A percentile compares a stretch with the other conserved stretches of the same genome.
Evolutionary conservation across 2,797 vertebrate species (phyloP).

Genomic region (Sternotherus odoratus): DNA sequence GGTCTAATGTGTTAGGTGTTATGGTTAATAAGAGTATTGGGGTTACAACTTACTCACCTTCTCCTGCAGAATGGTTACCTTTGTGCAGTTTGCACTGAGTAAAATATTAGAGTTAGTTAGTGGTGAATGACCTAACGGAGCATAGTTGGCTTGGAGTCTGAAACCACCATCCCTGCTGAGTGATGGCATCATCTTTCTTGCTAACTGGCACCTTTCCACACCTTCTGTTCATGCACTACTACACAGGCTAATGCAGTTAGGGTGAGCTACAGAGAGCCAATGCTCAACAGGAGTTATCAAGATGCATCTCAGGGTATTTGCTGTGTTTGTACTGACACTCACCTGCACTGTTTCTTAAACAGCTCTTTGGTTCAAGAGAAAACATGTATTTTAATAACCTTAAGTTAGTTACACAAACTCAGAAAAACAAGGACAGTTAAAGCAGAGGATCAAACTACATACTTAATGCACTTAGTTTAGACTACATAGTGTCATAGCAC

Average conservation of each 20-base stretch:
- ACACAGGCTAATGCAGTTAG: not conserved
- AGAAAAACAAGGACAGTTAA: not conserved
- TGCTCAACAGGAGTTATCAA: not conserved
- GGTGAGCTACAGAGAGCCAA: not conserved
- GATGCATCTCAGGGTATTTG: not conserved
- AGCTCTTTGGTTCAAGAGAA: not conserved
- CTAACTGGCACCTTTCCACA: not conserved
- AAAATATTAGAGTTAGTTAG: not conserved
- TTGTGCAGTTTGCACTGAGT: not conserved
- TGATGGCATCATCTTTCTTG: not conserved
- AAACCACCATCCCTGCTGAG: constrained; percentile 5
- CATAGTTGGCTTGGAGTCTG: not conserved
- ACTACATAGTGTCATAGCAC: not conserved
- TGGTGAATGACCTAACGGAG: not conserved
- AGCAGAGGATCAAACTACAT: not conserved
- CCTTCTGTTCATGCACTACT: not conserved
- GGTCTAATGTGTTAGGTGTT: not conserved
- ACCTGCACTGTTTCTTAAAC: not conserved
- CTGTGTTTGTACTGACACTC: not conserved
- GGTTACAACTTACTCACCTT: not conserved
- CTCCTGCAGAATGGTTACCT: not conserved
- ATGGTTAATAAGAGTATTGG: not conserved
- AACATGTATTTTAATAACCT: not conserved
- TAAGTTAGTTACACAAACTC: not conserved
- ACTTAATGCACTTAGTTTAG: not conserved